Base-by-base conservation (phyloP, 2,888 invertebrate genomes). In the Eristalis tenax region DNA sequence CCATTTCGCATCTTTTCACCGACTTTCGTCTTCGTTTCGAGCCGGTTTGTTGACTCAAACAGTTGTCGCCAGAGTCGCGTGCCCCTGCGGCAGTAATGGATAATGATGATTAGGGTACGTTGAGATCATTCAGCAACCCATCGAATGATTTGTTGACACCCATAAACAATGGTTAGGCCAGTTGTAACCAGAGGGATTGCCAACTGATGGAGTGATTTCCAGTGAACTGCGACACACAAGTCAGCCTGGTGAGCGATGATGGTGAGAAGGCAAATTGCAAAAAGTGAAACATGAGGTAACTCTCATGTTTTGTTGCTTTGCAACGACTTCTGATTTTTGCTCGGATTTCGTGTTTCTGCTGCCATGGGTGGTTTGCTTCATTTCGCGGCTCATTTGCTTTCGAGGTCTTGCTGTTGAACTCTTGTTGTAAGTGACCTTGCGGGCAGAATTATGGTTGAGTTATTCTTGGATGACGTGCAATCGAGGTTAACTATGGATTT, bases 321-420 rank as follows among this genome's bases (percentile, higher is more conserved):
- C 28, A 35, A 26, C 15, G 40, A 13, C 28, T 32, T 76, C 28
- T 56, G 26, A 64, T 2, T 43, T 32, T 70, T 40, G 38, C 40
- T 68, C 79, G 26, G 65, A 23, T 69, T 28, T 15, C 18, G 18
- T 22, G 57, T 40, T 43, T 61, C 32, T 74, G 59, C n/a, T n/a
- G n/a, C n/a, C n/a, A n/a, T 63, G 23, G 23, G 18, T 64, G 66
- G 22, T 35, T 63, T 80, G 32, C 66, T 35, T 32, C 28, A 75
- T 84, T 85, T 85, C 76, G 77, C 50, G 82, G 64, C 32, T 82
- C 63, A 82, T 77, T 78, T 71, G 8, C 11, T 71, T 76, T 73
- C 77, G 56, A 35, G 76, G 71, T 64, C 71, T 71, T 71, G 32
- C 4, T 26, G 56, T 56, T 56, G 18, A 15, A 74, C 18, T 63